A percentile compares a stretch with the other conserved stretches of the same genome.
Evolutionary conservation across 2,888 invertebrate species (phyloP).

Genomic region (Scrobipalpa costella): DNA sequence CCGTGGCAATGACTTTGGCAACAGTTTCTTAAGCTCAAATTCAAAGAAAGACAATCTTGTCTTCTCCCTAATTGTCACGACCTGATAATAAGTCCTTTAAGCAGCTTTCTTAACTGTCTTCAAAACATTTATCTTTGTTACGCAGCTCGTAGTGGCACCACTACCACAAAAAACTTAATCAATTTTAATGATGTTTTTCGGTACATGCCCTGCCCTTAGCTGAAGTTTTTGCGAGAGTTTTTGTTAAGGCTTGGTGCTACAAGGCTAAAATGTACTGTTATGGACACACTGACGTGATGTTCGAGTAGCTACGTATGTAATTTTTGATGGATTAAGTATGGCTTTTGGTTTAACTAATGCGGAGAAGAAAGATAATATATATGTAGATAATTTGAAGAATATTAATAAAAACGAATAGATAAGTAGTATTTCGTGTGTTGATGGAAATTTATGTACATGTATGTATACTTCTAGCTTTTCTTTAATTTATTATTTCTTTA

Average conservation of each 20-base stretch:
- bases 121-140: constrained; percentile 50
- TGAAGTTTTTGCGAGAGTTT: constrained; percentile 56
- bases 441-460: too few species aligned
- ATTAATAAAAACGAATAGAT: too few species aligned
- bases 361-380: too few species aligned
- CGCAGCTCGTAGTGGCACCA: constrained; percentile 42
- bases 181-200: constrained; percentile 61
- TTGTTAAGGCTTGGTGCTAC: constrained; percentile 39
- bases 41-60: too few species aligned
- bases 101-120: background rate
- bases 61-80: too few species aligned
- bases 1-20: too few species aligned
- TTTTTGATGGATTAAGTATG: background rate
- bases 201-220: constrained; percentile 57
- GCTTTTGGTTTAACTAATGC: too few species aligned
- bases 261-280: constrained; percentile 47
- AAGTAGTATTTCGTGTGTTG: too few species aligned
- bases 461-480: too few species aligned
- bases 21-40: too few species aligned
- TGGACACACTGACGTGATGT: constrained; percentile 20
- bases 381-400: too few species aligned
- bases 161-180: constrained; percentile 56
- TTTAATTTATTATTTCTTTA: too few species aligned
- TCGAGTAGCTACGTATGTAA: background rate
- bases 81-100: constrained; percentile 27